Evolutionary conservation across 2,888 invertebrate species (phyloP), one percentile per base, ranked within the genome.

Genomic region (Idaea straminata): DNA sequence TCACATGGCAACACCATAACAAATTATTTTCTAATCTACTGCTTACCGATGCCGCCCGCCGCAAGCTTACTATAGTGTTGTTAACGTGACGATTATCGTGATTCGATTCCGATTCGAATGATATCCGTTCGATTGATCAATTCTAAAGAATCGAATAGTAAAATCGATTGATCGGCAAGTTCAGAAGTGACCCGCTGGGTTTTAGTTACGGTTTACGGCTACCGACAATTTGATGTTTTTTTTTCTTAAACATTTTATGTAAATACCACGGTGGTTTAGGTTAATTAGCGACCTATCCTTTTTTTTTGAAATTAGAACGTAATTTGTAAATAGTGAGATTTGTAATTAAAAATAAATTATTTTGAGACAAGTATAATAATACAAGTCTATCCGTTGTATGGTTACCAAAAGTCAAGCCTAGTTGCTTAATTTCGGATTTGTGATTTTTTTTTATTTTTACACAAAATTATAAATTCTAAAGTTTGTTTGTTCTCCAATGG

Each of bases 71-170:
- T 25, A 25, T 25, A 47, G 47, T 47, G 13, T 47, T 10, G 47
- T 47, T 25, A 72, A 70, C 72, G 69, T 64, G 70, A 68, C 72
- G 68, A 72, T 73, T 69, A 66, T 64, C 64, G 66, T 63, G 63
- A 69, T 68, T 47, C 47, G 7, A 47, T 47, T 47, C 47, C 47
- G 13, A 47, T 47, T 47, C 47, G 10, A 47, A 47, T 47, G 10
- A 47, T 47, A 47, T 47, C 47, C 15, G 35, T 36, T n/a, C 38
- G 5, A 35, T 35, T 10, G 47, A 47, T 47, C 47, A 10, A 47
- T 47, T 47, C 13, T 6, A n/a, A 35, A 25, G 35, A 61, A 34
- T 15, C 61, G 47, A 47, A n/a, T 61, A 13, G 47, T 47, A 47
- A 47, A 6, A 47, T 13, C 64, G 71, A 62, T 79, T 77, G 72